Conservation (phyloP, 1,140 invertebrate species). For the Drosophila nikananu region DNA sequence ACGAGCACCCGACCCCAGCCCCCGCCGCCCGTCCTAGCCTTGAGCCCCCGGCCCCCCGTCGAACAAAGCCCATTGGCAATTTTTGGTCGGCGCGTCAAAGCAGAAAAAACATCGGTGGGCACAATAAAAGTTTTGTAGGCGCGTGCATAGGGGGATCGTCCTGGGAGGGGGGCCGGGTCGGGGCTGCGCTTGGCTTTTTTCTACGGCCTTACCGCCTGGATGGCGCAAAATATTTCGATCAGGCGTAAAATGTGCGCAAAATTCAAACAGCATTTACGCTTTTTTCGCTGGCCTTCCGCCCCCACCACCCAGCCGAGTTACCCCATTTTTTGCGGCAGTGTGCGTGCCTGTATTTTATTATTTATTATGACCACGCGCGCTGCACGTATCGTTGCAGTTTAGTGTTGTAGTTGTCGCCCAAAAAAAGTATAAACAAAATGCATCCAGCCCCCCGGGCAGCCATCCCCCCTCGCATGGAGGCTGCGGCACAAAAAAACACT, state of each 20-base stretch:
- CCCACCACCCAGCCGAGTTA: constrained; percentile 8
- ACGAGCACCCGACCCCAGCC: constrained; percentile 26
- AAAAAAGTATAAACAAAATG: constrained; percentile 77
- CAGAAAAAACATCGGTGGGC: constrained; percentile 76
- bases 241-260: constrained; percentile 84
- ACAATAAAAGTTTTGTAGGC: constrained; percentile 76
- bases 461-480: not conserved
- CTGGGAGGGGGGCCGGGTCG: not conserved
- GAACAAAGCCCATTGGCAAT: constrained; percentile 71
- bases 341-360: constrained; percentile 76
- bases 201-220: constrained; percentile 40
- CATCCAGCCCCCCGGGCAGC: constrained; percentile 9
- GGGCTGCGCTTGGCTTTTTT: constrained; percentile 63
- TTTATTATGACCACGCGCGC: constrained; percentile 71
- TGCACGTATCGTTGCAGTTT: constrained; percentile 37
- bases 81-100: constrained; percentile 78
- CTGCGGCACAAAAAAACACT: constrained; percentile 54
- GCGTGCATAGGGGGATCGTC: constrained; percentile 20
- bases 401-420: constrained; percentile 65
- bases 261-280: constrained; percentile 71
- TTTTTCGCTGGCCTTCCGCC: constrained; percentile 1
- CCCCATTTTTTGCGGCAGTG: constrained; percentile 36
- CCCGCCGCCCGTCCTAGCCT: not conserved
- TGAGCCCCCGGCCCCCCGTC: constrained; percentile 3
- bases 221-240: constrained; percentile 80